These are phyloP conservation scores for Drosophila vallismaia DNA, from an alignment of 2,888 invertebrate genomes.

Conservation along the genomic window DNA sequence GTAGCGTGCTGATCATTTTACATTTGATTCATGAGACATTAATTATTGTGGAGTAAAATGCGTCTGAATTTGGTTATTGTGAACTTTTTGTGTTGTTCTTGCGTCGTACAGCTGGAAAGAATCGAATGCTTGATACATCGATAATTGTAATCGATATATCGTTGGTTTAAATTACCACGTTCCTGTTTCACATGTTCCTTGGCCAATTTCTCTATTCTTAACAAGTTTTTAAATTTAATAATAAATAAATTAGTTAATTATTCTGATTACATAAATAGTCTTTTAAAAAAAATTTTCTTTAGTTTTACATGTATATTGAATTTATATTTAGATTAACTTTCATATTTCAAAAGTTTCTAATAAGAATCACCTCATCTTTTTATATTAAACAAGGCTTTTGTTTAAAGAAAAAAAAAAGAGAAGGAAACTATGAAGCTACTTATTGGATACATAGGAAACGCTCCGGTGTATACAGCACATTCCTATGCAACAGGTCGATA, in stretches of 20 bases:
- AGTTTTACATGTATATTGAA: too few relatives aligned
- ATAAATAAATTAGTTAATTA: background rate
- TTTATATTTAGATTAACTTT: too few relatives aligned
- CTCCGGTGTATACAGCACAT: background rate
- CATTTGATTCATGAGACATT: constrained; percentile 39
- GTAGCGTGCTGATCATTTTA: constrained; percentile 58
- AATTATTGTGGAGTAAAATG: constrained; percentile 24
- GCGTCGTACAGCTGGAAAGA: too few relatives aligned
- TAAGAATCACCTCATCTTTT: background rate
- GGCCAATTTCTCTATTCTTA: background rate
- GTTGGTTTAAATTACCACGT: background rate
- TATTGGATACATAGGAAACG: background rate
- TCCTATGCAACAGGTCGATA: background rate
- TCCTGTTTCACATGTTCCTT: background rate
- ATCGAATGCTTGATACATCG: too few relatives aligned
- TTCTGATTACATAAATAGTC: too few relatives aligned
- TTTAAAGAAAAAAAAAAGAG: background rate
- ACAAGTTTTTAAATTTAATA: background rate
- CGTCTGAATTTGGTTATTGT: constrained; percentile 16
- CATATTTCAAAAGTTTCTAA: too few relatives aligned
- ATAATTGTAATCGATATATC: background rate
- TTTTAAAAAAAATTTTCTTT: too few relatives aligned
- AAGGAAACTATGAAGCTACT: background rate
- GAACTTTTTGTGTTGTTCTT: background rate
- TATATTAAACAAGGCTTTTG: background rate